phyloP scores from a whole-genome alignment of 2,797 vertebrate species.

The Corythornis leucogaster region DNA sequence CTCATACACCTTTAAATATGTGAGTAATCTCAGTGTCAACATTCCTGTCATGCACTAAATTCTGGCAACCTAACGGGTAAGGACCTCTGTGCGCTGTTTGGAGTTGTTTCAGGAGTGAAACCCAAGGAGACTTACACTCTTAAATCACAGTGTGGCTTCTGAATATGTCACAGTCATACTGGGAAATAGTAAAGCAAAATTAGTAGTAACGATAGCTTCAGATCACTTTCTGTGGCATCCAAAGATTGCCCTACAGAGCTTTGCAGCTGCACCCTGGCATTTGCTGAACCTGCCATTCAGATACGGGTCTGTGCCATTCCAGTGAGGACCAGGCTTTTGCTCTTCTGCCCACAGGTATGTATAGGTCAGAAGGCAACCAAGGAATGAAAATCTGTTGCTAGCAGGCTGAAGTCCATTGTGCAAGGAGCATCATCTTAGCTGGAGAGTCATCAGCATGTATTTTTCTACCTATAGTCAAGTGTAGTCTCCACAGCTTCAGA shows the following conservation, averaged over 20 bases:
- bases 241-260: neutral
- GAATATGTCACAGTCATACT: neutral
- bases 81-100: neutral
- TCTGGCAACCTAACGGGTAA: neutral
- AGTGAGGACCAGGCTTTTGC: neutral
- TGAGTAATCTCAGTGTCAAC: neutral
- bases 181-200: neutral
- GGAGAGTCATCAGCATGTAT: neutral
- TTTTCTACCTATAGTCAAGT: neutral
- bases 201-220: neutral
- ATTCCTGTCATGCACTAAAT: neutral
- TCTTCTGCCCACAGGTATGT: neutral
- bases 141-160: neutral
- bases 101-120: neutral
- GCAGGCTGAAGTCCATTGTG: neutral
- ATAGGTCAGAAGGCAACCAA: neutral
- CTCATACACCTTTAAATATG: neutral
- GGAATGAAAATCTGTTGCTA: neutral
- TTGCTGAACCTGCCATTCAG: neutral
- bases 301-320: accelerated
- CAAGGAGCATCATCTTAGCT: neutral
- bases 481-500: neutral
- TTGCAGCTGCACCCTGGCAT: neutral
- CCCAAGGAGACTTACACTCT: neutral
- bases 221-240: neutral